phyloP scores from a whole-genome alignment of 2,888 invertebrate genomes.

The Resseliella maxima region DNA sequence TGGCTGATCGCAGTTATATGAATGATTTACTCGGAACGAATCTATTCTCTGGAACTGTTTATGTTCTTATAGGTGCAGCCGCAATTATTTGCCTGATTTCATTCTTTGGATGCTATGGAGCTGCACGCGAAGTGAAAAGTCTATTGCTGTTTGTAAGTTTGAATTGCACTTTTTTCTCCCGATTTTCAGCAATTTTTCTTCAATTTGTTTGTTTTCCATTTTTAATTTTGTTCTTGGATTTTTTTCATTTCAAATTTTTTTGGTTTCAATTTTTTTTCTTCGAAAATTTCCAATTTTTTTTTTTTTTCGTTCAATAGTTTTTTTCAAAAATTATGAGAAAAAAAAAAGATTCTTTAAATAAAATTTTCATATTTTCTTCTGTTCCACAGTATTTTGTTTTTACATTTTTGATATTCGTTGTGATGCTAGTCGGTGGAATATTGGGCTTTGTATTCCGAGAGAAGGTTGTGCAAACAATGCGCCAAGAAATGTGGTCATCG shows the following conservation, averaged over 20 bases:
- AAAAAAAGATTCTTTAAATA: background rate
- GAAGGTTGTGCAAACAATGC: conserved; percentile 80
- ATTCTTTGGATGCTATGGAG: conserved; percentile 92
- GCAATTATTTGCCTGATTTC: conserved; percentile 84
- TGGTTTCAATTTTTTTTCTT: too few relatives aligned
- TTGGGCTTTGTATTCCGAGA: conserved; percentile 90
- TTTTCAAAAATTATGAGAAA: too few relatives aligned
- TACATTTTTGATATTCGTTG: conserved; percentile 88
- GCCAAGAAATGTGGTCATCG: conserved; percentile 82
- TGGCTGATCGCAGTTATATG: conserved; percentile 85
- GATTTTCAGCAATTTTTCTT: too few relatives aligned
- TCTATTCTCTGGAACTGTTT: conserved; percentile 87
- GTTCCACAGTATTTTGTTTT: conserved; percentile 86
- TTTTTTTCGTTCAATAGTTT: too few relatives aligned
- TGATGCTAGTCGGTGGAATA: conserved; percentile 90
- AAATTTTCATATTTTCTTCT: conserved; percentile 58
- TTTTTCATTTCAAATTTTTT: background rate
- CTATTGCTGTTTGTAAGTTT: conserved; percentile 86
- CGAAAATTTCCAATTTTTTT: background rate
- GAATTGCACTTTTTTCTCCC: background rate
- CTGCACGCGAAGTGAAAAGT: conserved; percentile 93
- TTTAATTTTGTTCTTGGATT: background rate
- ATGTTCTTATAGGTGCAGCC: conserved; percentile 85
- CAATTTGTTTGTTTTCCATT: too few relatives aligned
- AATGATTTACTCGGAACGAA: conserved; percentile 87